Conservation (phyloP, 2,888 invertebrate genomes). For the Calameuta filiformis region DNA sequence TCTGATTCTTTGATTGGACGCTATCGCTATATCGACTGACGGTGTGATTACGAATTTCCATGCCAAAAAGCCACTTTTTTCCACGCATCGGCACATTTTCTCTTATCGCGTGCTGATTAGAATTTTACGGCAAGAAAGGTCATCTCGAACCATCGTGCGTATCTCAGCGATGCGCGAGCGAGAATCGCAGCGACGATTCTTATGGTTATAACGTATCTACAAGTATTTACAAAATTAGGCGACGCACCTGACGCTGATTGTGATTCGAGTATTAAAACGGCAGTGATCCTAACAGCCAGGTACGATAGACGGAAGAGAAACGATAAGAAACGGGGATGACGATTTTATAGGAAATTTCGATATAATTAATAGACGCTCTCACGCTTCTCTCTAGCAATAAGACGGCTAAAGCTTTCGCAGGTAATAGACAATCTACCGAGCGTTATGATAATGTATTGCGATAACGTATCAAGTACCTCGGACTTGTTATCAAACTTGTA, state of each 20-base stretch:
- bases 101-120: not conserved
- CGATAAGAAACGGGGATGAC: not conserved
- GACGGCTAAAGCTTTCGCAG: not conserved
- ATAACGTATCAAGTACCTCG: not conserved
- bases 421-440: not conserved
- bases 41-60: no score
- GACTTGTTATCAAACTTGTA: not conserved
- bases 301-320: not conserved
- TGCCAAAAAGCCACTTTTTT: not conserved
- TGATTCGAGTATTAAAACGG: not conserved
- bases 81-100: not conserved
- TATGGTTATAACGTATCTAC: not conserved
- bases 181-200: not conserved
- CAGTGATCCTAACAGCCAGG: not conserved
- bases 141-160: not conserved
- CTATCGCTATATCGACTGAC: not conserved
- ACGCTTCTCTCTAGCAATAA: not conserved
- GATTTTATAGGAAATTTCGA: not conserved
- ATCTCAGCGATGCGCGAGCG: not conserved
- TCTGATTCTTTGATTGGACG: not conserved
- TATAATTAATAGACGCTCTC: not conserved
- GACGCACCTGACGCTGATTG: not conserved
- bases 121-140: not conserved
- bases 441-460: not conserved
- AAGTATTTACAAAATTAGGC: slow-evolving; percentile 7